A percentile compares a stretch with the other conserved stretches of the same genome.
phyloP scores from a whole-genome alignment of 2,113 vertebrate genomes.

The Austrofundulus limnaeus region DNA sequence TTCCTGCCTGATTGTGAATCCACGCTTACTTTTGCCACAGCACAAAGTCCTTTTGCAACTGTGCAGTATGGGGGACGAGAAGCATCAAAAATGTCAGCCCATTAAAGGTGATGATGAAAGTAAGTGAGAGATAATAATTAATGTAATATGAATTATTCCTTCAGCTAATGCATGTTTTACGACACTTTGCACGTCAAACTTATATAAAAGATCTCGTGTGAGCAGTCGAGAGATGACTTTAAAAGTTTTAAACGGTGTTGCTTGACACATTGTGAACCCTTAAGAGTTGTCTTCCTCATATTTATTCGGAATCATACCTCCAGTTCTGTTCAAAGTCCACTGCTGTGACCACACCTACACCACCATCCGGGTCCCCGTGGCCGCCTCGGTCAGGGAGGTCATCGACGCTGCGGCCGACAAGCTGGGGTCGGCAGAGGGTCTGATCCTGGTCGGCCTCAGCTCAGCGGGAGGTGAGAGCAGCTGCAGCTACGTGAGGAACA shows the following conservation, averaged over 20 bases:
- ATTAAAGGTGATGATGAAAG: conserved; percentile 91
- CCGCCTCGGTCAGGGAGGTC: conserved; percentile 90
- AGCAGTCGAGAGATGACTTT: background rate
- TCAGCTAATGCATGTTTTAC: no score
- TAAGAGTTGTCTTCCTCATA: background rate
- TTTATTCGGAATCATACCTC: conserved; percentile 42
- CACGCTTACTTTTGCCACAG: conserved; percentile 64
- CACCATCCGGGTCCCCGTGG: conserved; percentile 90
- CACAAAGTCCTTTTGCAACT: conserved; percentile 94
- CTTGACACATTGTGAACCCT: background rate
- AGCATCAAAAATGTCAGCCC: conserved; percentile 89
- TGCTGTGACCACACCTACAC: conserved; percentile 96
- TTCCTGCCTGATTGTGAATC: background rate
- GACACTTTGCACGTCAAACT: no score
- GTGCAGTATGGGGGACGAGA: conserved; percentile 91
- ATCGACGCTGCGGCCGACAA: conserved; percentile 90
- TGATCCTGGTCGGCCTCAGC: conserved; percentile 91
- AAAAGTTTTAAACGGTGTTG: background rate
- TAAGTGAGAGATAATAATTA: conserved; percentile 65
- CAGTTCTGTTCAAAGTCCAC: conserved; percentile 97
- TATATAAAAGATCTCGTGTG: no score
- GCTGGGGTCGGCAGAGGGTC: conserved; percentile 90
- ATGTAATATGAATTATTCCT: no score
- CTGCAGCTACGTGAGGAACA: conserved; percentile 51
- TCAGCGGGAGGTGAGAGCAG: conserved; percentile 91